Conservation (phyloP, 1,140 invertebrate genomes). For the Cotesia vestalis region DNA sequence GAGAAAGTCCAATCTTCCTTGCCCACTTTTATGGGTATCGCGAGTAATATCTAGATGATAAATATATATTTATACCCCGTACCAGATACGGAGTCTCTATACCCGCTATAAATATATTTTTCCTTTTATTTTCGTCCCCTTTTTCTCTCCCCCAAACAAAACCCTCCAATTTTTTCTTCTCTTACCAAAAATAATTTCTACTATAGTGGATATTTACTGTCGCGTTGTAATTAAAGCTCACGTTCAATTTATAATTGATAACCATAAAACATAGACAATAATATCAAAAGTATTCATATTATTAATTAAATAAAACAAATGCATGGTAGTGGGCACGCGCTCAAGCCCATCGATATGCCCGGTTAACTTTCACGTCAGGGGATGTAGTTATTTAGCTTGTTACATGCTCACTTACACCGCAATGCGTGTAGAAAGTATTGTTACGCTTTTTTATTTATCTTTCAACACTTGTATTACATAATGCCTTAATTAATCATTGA, state of each 20-base stretch:
- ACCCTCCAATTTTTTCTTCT: background rate
- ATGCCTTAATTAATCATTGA: too few relatives aligned
- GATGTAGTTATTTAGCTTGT: constrained; percentile 55
- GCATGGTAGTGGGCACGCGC: constrained; percentile 45
- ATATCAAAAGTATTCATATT: background rate
- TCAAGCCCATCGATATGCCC: constrained; percentile 53
- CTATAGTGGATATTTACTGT: too few relatives aligned
- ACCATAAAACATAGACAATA: too few relatives aligned
- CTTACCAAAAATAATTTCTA: too few relatives aligned
- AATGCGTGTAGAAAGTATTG: constrained; percentile 48
- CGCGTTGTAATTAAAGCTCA: too few relatives aligned
- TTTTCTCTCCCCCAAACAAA: constrained; percentile 35
- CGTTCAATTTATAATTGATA: too few relatives aligned
- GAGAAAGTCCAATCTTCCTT: constrained; percentile 56
- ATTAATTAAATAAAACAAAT: background rate
- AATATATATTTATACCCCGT: background rate
- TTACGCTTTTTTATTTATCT: background rate
- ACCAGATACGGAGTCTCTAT: background rate
- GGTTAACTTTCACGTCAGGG: constrained; percentile 61
- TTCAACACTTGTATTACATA: background rate
- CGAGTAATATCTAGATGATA: constrained; percentile 38
- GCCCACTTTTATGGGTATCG: constrained; percentile 55
- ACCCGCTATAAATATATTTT: constrained; percentile 15
- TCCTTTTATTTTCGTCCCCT: constrained; percentile 3
- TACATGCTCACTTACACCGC: constrained; percentile 56